A percentile compares a stretch with the other conserved stretches of the same genome.
phyloP scores from a whole-genome alignment of 2,888 invertebrate species.

The Myathropa florea region DNA sequence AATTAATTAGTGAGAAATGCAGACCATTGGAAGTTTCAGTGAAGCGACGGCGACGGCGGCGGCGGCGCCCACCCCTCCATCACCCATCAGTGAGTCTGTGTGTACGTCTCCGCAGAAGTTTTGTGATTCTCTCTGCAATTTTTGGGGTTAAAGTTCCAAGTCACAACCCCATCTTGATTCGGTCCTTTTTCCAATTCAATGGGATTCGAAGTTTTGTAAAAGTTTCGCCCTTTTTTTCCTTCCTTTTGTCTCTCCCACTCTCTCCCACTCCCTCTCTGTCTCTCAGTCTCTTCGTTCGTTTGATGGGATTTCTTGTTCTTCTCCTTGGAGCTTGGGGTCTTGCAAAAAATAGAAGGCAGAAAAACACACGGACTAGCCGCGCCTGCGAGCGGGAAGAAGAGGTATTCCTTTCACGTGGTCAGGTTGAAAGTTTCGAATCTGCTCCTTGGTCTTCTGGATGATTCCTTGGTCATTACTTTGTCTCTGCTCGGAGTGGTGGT shows the following conservation, averaged over 20 bases:
- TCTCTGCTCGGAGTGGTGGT: not conserved
- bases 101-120: slow-evolving; percentile 24
- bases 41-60: not conserved
- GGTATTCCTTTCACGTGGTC: slow-evolving; percentile 35
- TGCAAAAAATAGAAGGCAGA: not conserved
- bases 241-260: not conserved
- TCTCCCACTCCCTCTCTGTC: no score
- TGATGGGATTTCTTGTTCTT: slow-evolving; percentile 41
- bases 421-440: slow-evolving; percentile 36
- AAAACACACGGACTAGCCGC: not conserved
- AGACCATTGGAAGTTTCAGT: slow-evolving; percentile 52
- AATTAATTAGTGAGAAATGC: slow-evolving; percentile 71
- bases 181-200: slow-evolving; percentile 51
- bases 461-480: slow-evolving; percentile 44
- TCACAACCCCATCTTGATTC: slow-evolving; percentile 10
- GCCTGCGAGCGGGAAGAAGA: not conserved
- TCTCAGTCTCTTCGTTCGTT: slow-evolving; percentile 3
- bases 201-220: slow-evolving; percentile 44
- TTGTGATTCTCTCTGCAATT: slow-evolving; percentile 52
- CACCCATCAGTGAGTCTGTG: not conserved
- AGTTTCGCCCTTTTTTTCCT: slow-evolving; percentile 4
- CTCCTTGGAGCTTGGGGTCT: not conserved
- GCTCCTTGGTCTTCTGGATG: slow-evolving; percentile 8
- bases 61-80: not conserved
- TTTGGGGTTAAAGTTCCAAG: slow-evolving; percentile 60